Conservation (phyloP, 2,797 vertebrate species). For the Poeciliopsis infans region DNA sequence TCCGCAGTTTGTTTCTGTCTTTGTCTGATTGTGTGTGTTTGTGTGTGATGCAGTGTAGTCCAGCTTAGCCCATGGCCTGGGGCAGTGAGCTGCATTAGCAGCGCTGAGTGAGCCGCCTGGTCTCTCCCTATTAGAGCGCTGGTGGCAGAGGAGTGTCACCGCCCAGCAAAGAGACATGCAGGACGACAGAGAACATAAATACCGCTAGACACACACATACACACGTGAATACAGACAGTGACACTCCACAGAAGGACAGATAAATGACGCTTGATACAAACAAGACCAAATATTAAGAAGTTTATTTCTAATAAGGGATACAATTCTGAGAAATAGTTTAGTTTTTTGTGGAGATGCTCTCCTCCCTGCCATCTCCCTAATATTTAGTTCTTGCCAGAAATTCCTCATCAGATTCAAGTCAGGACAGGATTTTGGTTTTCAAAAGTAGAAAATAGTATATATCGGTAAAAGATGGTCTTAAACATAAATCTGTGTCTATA, state of each 20-base stretch:
- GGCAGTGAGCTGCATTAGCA: constrained; percentile 81
- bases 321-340: background rate
- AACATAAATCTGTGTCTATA: background rate
- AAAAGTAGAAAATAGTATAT: background rate
- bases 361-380: background rate
- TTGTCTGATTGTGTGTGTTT: constrained; percentile 41
- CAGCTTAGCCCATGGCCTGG: constrained; percentile 75
- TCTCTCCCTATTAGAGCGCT: constrained; percentile 82
- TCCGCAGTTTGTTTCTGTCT: constrained; percentile 39
- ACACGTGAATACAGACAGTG: constrained; percentile 26
- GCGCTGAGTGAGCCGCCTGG: constrained; percentile 76
- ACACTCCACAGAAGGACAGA: constrained; percentile 29
- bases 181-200: constrained; percentile 21
- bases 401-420: background rate
- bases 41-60: constrained; percentile 59
- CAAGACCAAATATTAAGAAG: constrained; percentile 11
- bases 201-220: constrained; percentile 11
- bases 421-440: background rate
- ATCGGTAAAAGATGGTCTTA: background rate
- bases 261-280: constrained; percentile 22
- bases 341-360: background rate
- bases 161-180: constrained; percentile 49
- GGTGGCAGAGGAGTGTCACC: constrained; percentile 82
- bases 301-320: background rate
- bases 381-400: background rate